phyloP scores from a whole-genome alignment of 1,140 invertebrate species.

The Drosophila aff. region DNA sequence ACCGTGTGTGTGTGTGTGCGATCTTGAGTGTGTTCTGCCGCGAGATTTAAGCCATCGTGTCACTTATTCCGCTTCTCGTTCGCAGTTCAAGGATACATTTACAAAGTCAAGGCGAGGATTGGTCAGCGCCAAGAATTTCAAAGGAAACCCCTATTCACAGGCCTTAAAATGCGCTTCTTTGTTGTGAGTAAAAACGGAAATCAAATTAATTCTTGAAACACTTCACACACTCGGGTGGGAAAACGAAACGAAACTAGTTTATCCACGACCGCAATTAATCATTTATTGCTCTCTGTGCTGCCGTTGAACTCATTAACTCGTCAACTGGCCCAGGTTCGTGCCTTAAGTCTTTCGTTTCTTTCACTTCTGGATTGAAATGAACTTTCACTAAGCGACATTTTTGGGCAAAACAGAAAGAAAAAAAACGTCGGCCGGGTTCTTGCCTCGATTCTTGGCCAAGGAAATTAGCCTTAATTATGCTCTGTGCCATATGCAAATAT shows the following conservation, averaged over 20 bases:
- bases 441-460: conserved; percentile 22
- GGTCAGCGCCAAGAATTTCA: conserved; percentile 4
- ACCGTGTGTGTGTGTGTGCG: conserved; percentile 18
- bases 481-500: conserved; percentile 68
- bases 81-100: conserved; percentile 71
- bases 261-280: conserved; percentile 65
- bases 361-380: conserved; percentile 48
- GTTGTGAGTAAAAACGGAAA: conserved; percentile 53
- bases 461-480: conserved; percentile 59
- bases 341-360: conserved; percentile 63
- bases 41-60: conserved; percentile 40
- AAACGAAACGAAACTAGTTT: conserved; percentile 59
- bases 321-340: conserved; percentile 69
- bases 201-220: conserved; percentile 4
- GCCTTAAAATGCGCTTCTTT: conserved; percentile 58
- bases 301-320: conserved; percentile 60
- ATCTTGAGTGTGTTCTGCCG: conserved; percentile 16
- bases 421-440: conserved; percentile 7
- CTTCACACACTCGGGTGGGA: not conserved
- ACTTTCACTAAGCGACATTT: conserved; percentile 62
- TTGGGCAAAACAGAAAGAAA: conserved; percentile 3
- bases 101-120: conserved; percentile 28
- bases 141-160: not conserved
- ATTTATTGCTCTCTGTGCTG: conserved; percentile 50
- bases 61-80: conserved; percentile 50